phyloP scores from a whole-genome alignment of 2,888 invertebrate species.

The Thumatha senex region DNA sequence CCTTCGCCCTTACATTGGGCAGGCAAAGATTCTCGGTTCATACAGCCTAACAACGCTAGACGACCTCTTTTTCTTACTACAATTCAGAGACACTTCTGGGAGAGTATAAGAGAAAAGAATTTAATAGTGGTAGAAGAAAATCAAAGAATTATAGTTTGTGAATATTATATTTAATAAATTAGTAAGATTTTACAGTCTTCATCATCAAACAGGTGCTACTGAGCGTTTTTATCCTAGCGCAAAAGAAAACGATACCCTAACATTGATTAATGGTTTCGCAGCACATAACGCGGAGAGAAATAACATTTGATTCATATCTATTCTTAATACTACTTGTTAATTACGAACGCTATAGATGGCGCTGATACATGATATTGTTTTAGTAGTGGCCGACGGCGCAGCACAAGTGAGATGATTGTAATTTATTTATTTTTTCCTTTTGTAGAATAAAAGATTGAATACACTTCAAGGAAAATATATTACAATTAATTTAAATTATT shows the following conservation, averaged over 20 bases:
- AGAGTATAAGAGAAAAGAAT: too few relatives aligned
- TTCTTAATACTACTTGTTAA: slow-evolving; percentile 48
- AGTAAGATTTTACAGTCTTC: too few relatives aligned
- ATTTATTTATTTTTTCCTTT: slow-evolving; percentile 8
- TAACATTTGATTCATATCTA: slow-evolving; percentile 49
- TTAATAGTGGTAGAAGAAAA: too few relatives aligned
- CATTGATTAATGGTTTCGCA: slow-evolving; percentile 63
- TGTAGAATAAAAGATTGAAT: neutral
- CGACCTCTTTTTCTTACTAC: too few relatives aligned
- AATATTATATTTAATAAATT: too few relatives aligned
- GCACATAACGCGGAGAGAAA: slow-evolving; percentile 40
- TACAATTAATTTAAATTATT: neutral
- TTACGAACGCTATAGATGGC: slow-evolving; percentile 33
- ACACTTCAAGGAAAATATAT: neutral
- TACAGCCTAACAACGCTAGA: too few relatives aligned
- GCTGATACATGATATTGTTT: slow-evolving; percentile 35
- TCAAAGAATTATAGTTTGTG: too few relatives aligned
- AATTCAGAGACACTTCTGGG: too few relatives aligned
- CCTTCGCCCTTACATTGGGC: too few relatives aligned
- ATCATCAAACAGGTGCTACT: too few relatives aligned
- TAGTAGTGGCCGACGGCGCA: slow-evolving; percentile 19
- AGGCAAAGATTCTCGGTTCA: too few relatives aligned
- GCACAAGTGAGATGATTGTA: slow-evolving; percentile 17
- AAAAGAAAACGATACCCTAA: slow-evolving; percentile 39
- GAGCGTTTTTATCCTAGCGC: slow-evolving; percentile 1